These are phyloP conservation scores for Ispidina lecontei DNA, from an alignment of 2,797 vertebrate genomes.

Conservation along the genomic window DNA sequence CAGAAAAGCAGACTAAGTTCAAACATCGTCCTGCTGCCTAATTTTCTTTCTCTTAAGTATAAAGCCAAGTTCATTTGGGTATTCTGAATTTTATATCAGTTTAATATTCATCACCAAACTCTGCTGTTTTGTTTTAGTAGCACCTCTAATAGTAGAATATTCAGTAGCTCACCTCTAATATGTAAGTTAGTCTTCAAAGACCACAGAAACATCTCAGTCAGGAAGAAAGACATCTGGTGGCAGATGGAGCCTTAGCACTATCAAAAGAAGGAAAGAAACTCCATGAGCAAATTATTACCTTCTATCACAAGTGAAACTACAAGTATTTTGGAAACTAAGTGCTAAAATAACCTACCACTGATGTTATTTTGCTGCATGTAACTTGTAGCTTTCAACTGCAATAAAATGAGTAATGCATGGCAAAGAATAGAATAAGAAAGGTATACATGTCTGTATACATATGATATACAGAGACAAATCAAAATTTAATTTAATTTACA, in stretches of 20 bases:
- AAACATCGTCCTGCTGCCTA: background rate
- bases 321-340: background rate
- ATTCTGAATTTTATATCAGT: background rate
- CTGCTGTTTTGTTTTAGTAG: conserved; percentile 17
- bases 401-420: background rate
- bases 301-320: conserved; percentile 29
- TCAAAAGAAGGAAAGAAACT: conserved; percentile 69
- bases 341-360: background rate
- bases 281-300: conserved; percentile 51
- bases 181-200: conserved; percentile 90
- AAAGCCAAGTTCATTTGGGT: background rate
- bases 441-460: background rate
- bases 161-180: conserved; percentile 76
- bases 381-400: accelerated
- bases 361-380: background rate
- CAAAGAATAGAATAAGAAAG: background rate
- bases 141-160: too few relatives aligned
- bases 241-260: conserved; percentile 76
- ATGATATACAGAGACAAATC: background rate
- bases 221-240: conserved; percentile 92
- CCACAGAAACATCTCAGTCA: conserved; percentile 95
- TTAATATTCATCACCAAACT: conserved; percentile 8
- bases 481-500: background rate
- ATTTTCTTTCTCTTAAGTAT: background rate
- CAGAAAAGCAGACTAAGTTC: background rate